Evolutionary conservation across 2,888 invertebrate species (phyloP), one percentile per base, ranked within the genome.

Genomic region (Cephus pygmeus): DNA sequence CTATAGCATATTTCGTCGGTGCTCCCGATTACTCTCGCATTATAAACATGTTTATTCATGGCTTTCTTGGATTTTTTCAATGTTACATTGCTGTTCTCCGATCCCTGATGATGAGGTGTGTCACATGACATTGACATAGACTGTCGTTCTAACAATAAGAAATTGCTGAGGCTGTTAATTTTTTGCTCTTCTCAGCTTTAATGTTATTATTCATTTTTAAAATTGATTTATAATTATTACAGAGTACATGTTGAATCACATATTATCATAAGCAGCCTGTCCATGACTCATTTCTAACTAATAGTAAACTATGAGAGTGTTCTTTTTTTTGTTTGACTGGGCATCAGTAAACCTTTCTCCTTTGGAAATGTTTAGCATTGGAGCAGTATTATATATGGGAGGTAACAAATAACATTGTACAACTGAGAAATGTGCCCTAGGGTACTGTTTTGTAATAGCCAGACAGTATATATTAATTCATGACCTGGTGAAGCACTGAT

Each of bases 41-140:
- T 56, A 31, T 75, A 76, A 79, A 79, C 75, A 79, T 77, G 68
- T 76, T 75, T 35, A 68, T 75, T 69, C 36, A 68, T 56, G 56
- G 56, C 23, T 56, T 56, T 23, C 2, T 23, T 56, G 23, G 23
- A 9, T 56, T 23, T 56, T 56, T 56, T 1, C 1, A 56, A 23
- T 56, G 9, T 23, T 56, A 56, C 56, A 56, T 56, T 56, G 56
- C 2, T 15, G 9, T 56, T 56, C 15, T 2, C 0, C 23, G 56
- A 23, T 23, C 23, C 56, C 9, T 40, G 56, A 56, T 23, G 2
- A 56, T 56, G 23, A 56, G 30, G 23, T 73, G 73, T 79, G 81
- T 84, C 84, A 82, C 78, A 80, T 82, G 83, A 76, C 81, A 79
- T 79, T 83, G 81, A 83, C 80, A 80, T 78, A 77, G 56, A 74